Conservation (phyloP, 2,888 invertebrate genomes). For the Uloborus plumipes region DNA sequence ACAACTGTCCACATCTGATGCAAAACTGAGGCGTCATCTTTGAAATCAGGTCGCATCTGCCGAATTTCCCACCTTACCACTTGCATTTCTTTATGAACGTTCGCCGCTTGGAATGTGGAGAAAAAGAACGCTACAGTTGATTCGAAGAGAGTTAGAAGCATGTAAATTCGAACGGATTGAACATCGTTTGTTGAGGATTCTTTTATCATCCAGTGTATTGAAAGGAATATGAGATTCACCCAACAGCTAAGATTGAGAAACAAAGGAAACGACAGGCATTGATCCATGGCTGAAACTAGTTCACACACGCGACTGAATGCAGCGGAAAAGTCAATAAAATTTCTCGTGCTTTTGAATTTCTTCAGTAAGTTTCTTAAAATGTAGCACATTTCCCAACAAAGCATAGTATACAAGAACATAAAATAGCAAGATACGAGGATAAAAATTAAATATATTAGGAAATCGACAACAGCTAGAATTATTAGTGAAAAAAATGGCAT, state of each 20-base stretch:
- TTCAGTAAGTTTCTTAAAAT: background rate
- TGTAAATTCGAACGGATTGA: too few species aligned
- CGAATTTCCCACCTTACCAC: background rate
- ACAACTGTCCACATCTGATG: background rate
- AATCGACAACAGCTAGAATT: background rate
- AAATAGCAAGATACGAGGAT: background rate
- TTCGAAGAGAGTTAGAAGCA: too few species aligned
- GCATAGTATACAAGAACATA: background rate
- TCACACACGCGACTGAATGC: background rate
- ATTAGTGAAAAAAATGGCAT: background rate
- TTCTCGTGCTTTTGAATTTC: background rate
- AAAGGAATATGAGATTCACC: background rate
- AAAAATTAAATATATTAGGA: background rate
- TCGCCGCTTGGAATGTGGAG: background rate
- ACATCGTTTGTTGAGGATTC: too few species aligned
- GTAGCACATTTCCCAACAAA: background rate
- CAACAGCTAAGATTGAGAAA: background rate
- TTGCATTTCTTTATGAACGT: constrained; percentile 14
- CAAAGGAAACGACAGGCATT: background rate
- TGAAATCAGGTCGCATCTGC: background rate
- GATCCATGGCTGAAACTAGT: background rate
- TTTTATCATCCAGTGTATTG: background rate
- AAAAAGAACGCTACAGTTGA: background rate
- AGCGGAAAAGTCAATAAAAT: background rate
- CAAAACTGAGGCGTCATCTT: background rate